These are phyloP conservation scores for Seira ritae DNA, from an alignment of 2,888 invertebrate species.

Conservation along the genomic window DNA sequence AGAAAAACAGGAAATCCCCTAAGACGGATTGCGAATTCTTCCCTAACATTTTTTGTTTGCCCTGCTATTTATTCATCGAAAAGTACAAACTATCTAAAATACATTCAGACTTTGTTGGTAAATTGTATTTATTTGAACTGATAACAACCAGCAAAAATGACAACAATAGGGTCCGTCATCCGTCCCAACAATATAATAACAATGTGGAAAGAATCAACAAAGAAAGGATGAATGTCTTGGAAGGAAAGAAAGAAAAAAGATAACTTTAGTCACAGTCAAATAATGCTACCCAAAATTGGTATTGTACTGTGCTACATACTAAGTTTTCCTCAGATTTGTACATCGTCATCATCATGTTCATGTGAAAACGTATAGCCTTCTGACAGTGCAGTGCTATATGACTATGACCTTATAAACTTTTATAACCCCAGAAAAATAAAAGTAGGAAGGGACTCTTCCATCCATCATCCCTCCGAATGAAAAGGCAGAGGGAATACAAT, in stretches of 20 bases:
- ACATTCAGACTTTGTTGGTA: conserved; percentile 12
- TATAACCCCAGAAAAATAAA: conserved; percentile 42
- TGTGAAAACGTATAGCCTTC: neutral
- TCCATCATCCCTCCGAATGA: no score
- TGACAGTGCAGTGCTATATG: conserved; percentile 22
- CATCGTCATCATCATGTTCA: neutral
- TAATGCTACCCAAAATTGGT: no score
- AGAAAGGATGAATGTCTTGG: conserved; percentile 35
- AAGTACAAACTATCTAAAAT: no score
- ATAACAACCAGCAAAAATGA: conserved; percentile 40
- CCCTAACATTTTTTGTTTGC: no score
- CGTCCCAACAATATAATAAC: conserved; percentile 45
- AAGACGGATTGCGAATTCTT: no score
- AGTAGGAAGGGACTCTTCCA: conserved; percentile 16
- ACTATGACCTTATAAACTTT: conserved; percentile 52
- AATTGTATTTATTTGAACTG: conserved; percentile 40
- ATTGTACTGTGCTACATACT: no score
- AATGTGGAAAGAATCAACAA: conserved; percentile 34
- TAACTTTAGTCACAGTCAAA: no score
- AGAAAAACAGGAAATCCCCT: no score
- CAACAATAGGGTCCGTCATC: conserved; percentile 34
- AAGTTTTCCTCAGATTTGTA: no score
- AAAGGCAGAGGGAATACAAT: neutral
- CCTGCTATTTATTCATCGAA: conserved; percentile 14
- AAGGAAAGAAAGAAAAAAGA: conserved; percentile 24